A percentile compares a stretch with the other conserved stretches of the same genome.
These are phyloP conservation scores for Melinopterus prodromus DNA, from an alignment of 2,888 invertebrate species.

Conservation along the genomic window DNA sequence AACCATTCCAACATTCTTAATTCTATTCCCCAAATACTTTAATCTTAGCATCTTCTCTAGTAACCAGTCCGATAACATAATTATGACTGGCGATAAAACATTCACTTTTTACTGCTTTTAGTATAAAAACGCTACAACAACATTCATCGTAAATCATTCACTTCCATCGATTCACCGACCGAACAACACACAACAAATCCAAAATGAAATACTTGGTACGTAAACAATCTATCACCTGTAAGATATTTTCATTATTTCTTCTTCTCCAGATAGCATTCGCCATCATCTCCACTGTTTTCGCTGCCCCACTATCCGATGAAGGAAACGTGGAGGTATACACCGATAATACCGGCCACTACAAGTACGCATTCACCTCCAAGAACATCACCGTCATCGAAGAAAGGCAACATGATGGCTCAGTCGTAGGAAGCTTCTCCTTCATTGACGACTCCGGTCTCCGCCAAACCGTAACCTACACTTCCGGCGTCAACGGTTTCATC, in stretches of 20 bases:
- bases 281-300: slow-evolving; percentile 9
- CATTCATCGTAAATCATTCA: neutral
- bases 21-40: too few relatives aligned
- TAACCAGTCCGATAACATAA: too few relatives aligned
- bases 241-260: neutral
- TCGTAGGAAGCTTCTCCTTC: slow-evolving; percentile 32
- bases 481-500: slow-evolving; percentile 30
- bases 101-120: neutral
- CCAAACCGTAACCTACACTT: slow-evolving; percentile 32
- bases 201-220: neutral
- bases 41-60: too few relatives aligned
- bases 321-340: slow-evolving; percentile 29
- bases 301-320: slow-evolving; percentile 27
- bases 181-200: neutral
- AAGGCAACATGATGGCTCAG: slow-evolving; percentile 32
- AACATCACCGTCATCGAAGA: slow-evolving; percentile 33
- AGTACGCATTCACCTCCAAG: slow-evolving; percentile 28
- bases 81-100: neutral
- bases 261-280: neutral
- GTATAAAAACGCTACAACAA: neutral
- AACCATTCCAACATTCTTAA: too few relatives aligned
- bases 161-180: neutral
- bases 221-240: neutral
- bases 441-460: slow-evolving; percentile 27
- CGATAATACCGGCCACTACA: slow-evolving; percentile 31